A percentile compares a stretch with the other conserved stretches of the same genome.
Evolutionary conservation across 2,797 vertebrate species (phyloP).

Genomic region (Peromyscus nudipes): DNA sequence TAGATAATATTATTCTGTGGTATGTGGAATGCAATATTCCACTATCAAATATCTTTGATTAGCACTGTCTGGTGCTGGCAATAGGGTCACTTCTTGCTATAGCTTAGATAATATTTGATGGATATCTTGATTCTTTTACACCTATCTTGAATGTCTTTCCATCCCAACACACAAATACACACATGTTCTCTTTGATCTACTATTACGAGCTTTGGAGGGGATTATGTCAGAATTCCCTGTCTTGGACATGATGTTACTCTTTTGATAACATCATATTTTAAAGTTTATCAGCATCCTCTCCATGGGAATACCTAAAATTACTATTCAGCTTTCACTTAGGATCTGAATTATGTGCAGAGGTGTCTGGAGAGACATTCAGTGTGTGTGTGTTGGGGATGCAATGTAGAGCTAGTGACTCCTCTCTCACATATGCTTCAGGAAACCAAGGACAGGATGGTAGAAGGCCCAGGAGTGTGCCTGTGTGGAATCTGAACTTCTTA

Average conservation of each 20-base stretch:
- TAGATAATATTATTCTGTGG: background rate
- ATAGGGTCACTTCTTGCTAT: background rate
- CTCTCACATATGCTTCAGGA: background rate
- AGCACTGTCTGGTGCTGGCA: background rate
- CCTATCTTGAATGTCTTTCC: background rate
- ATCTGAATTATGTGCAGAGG: background rate
- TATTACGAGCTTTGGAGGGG: background rate
- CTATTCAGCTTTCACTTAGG: background rate
- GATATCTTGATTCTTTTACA: background rate
- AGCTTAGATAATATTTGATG: background rate
- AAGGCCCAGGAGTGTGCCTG: background rate
- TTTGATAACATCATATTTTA: constrained; percentile 1
- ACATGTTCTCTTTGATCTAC: background rate
- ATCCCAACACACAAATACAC: background rate
- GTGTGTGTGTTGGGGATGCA: background rate
- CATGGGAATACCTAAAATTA: background rate
- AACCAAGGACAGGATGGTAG: background rate
- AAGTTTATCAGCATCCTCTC: constrained; percentile 1
- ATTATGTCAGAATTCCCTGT: background rate
- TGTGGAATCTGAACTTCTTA: background rate
- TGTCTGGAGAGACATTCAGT: background rate
- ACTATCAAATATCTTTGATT: background rate
- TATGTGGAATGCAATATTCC: background rate
- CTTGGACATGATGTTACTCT: background rate
- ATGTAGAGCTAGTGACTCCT: background rate